Evolutionary conservation across 2,113 vertebrate species (phyloP).

Genomic region (Perccottus glenii): DNA sequence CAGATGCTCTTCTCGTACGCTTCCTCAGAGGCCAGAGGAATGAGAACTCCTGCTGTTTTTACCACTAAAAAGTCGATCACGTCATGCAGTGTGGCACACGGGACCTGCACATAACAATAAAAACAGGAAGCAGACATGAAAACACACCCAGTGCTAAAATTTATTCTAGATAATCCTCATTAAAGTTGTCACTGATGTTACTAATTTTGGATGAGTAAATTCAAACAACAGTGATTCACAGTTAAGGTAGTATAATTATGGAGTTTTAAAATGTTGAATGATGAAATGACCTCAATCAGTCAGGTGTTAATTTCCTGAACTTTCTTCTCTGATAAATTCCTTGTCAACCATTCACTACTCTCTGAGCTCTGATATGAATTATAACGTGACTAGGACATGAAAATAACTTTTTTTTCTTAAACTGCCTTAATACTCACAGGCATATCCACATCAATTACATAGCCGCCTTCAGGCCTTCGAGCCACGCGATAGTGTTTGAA

Average conservation of each 20-base stretch:
- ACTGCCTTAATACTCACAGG: conserved; percentile 74
- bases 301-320: too few relatives aligned
- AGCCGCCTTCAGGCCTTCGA: conserved; percentile 50
- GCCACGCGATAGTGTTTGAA: conserved; percentile 82
- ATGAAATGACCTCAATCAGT: too few relatives aligned
- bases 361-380: background rate
- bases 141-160: too few relatives aligned
- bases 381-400: background rate
- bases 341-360: too few relatives aligned
- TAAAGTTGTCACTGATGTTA: too few relatives aligned
- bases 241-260: background rate
- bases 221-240: background rate
- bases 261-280: too few relatives aligned
- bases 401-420: too few relatives aligned
- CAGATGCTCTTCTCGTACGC: conserved; percentile 81
- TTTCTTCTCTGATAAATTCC: too few relatives aligned
- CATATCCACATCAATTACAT: conserved; percentile 78
- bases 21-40: conserved; percentile 76
- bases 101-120: conserved; percentile 66
- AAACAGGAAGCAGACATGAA: background rate
- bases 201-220: background rate
- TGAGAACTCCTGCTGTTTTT: conserved; percentile 66
- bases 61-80: conserved; percentile 77
- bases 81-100: conserved; percentile 74
- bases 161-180: too few relatives aligned